Percentiles rank a stretch among this genome's conserved stretches.
These are phyloP conservation scores for Amiota minor DNA, from an alignment of 2,888 invertebrate species.

Conservation along the genomic window DNA sequence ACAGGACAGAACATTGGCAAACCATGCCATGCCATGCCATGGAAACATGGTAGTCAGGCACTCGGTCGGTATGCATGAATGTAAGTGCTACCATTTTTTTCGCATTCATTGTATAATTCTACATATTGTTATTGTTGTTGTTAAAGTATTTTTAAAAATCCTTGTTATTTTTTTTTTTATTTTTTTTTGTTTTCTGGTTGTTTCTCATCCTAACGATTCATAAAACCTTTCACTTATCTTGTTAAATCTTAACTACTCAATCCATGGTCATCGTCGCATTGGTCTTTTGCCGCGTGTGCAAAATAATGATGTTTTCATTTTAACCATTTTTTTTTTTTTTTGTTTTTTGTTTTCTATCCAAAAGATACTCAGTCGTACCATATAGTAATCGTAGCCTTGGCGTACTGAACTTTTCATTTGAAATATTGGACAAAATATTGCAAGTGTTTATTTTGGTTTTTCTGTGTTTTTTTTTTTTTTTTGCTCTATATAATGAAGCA, in stretches of 20 bases:
- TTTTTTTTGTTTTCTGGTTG: constrained; percentile 30
- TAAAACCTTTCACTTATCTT: constrained; percentile 57
- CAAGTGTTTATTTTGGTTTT: not conserved
- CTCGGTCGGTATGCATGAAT: no score
- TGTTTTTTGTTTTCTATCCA: constrained; percentile 8
- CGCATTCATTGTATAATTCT: constrained; percentile 15
- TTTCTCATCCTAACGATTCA: constrained; percentile 39
- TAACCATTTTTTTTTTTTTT: constrained; percentile 19
- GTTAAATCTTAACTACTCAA: no score
- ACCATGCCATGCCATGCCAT: not conserved
- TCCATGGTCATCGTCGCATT: no score
- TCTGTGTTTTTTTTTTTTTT: not conserved
- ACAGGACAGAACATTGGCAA: not conserved
- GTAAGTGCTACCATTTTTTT: constrained; percentile 22
- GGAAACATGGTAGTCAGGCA: no score
- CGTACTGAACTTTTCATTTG: constrained; percentile 17
- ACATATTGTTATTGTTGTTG: constrained; percentile 27
- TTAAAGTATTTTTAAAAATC: constrained; percentile 2
- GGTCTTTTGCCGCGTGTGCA: constrained; percentile 28
- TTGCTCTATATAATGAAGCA: not conserved
- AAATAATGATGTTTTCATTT: no score
- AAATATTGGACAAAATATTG: not conserved
- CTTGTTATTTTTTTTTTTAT: constrained; percentile 4
- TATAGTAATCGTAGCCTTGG: constrained; percentile 49
- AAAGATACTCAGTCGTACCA: constrained; percentile 12